phyloP scores from a whole-genome alignment of 2,113 vertebrate species.

The Castor canadensis region DNA sequence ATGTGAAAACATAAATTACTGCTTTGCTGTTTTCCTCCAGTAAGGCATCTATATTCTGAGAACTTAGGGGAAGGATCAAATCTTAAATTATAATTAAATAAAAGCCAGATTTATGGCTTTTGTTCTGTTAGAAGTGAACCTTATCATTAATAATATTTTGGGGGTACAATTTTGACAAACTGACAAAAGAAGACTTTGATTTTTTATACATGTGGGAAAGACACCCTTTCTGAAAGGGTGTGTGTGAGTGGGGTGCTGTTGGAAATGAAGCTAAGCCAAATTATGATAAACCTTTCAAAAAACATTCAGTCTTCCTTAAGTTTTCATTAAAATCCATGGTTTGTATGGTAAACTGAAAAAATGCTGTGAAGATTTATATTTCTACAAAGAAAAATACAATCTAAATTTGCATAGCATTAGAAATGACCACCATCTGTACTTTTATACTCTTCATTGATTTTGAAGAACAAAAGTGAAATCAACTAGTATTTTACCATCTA shows the following conservation, averaged over 20 bases:
- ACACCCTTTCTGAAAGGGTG: too few species aligned
- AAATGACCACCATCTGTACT: not conserved
- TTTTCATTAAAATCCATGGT: not conserved
- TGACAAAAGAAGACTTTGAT: too few species aligned
- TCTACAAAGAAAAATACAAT: not conserved
- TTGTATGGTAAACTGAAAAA: not conserved
- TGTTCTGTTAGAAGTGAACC: not conserved
- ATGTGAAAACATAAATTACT: not conserved
- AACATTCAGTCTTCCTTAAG: not conserved
- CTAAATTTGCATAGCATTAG: not conserved
- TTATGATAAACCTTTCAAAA: not conserved
- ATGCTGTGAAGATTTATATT: not conserved
- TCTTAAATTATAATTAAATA: not conserved
- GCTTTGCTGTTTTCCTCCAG: not conserved
- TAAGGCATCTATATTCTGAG: not conserved
- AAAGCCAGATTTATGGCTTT: not conserved
- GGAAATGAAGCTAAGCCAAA: not conserved
- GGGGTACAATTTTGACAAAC: too few species aligned
- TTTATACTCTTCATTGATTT: not conserved
- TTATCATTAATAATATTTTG: not conserved
- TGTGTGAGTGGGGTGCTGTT: fast-evolving
- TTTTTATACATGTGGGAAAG: not conserved
- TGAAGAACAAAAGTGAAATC: not conserved
- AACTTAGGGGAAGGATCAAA: not conserved
- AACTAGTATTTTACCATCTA: not conserved